Base-by-base conservation (phyloP, 2,888 invertebrate species). In the Adelphocoris suturalis region DNA sequence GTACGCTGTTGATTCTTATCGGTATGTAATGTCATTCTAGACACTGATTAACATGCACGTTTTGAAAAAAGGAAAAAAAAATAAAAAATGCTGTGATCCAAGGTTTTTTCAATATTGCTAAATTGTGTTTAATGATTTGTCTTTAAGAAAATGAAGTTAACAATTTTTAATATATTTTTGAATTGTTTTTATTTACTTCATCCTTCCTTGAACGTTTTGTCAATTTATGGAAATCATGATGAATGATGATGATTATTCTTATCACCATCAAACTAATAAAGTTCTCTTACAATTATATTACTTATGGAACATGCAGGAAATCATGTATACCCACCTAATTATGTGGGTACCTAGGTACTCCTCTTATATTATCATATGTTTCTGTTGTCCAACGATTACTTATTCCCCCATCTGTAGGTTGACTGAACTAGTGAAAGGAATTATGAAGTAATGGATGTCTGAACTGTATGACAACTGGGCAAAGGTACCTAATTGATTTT, bases 21-120 rank as follows among this genome's bases (percentile, higher is more conserved):
- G 68, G 23, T 55, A 78, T 81, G n/a, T 80, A 23, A 86, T 48
- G 48, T 76, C 81, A 47, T 68, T 68, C 68, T 84, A 86, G 86
- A 86, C 75, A 86, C 75, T 28, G 55, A 47, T 88, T 75, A 55
- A 80, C 84, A 68, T 52, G 78, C 85, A 89, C 75, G 90, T 68
- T 68, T 19, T 13, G 13, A 14, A 3, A 68, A 68, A 23, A 68
- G 23, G 23, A 19, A 23, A 57, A n/a, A 7, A 57, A 57, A 52
- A 90, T 75, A 82, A 46, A 61, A 28, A 68, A 87, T 88, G 84
- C 91, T 91, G 90, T 91, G 90, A 91, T 91, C 86, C 28, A 81
- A 57, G 28, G 23, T 12, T 68, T 68, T 68, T 68, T 68, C 68
- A 68, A 68, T 19, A 19, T 68, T 68, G 23, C 23, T 68, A 19